phyloP scores from a whole-genome alignment of 2,888 invertebrate species.

The Aleiodes alternator region DNA sequence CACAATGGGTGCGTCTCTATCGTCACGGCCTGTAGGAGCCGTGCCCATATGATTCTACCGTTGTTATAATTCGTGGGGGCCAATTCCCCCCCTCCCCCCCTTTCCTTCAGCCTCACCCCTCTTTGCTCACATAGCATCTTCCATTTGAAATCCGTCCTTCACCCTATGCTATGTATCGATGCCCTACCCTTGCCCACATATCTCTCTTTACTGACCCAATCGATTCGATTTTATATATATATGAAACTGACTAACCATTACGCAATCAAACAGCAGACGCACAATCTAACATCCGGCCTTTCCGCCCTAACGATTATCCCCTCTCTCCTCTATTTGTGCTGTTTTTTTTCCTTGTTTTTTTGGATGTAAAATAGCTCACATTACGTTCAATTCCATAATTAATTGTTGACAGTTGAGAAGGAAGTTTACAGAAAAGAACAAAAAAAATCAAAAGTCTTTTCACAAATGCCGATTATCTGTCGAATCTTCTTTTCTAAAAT shows the following conservation, averaged over 20 bases:
- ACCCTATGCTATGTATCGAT: conserved; percentile 45
- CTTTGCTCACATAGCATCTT: conserved; percentile 56
- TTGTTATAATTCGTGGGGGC: conserved; percentile 64
- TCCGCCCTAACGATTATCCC: conserved; percentile 18
- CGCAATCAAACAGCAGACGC: conserved; percentile 18
- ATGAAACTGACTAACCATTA: conserved; percentile 18
- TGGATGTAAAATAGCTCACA: neutral
- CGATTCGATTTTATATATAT: conserved; percentile 38
- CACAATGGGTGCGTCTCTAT: conserved; percentile 67
- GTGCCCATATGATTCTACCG: conserved; percentile 61
- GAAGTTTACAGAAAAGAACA: no score
- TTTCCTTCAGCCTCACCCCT: conserved; percentile 54
- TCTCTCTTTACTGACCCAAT: conserved; percentile 25
- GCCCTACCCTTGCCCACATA: conserved; percentile 38
- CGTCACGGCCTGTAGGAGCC: conserved; percentile 73
- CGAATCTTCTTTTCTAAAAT: no score
- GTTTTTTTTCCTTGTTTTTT: neutral
- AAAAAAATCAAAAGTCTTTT: no score
- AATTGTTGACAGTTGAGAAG: no score
- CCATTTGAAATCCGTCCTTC: conserved; percentile 61
- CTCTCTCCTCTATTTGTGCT: neutral
- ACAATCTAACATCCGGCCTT: conserved; percentile 31
- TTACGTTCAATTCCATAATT: neutral
- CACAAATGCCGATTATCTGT: no score
- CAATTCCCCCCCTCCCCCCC: conserved; percentile 64